Evolutionary conservation across 1,140 invertebrate species (phyloP), one percentile per base, ranked within the genome.

Genomic region (Eubasilissa regina): DNA sequence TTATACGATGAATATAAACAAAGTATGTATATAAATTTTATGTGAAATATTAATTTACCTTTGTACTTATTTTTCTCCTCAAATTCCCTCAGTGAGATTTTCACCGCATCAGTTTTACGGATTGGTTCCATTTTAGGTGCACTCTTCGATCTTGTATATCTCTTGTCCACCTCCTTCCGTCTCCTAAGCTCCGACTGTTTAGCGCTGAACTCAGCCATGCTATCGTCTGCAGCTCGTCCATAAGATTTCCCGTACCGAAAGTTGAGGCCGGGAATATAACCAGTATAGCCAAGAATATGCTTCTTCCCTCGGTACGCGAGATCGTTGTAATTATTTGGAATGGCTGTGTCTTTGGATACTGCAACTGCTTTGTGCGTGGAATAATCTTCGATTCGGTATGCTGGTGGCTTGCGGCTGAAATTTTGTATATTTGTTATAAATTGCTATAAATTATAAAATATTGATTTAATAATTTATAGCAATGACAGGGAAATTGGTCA

Each of bases 201-300:
- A 17, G 89, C 88, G 0, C 87, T 87, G 87, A 93, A 94, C 78
- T 93, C 91, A 47, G 89, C 89, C 83, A 92, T 91, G 81, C 93
- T 93, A 83, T 93, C 92, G 85, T 94, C 93, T 1, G 93, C 93
- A 6, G 93, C 91, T 80, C 90, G 90, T 80, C 91, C 91, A 83
- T 93, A 94, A 1, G 93, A 92, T 85, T 93, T 90, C 9, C 93
- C 93, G 84, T 93, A 94, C 44, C 90, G 87, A 75, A 89, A 89
- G 72, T 87, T 84, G 85, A 88, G 86, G 78, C 92, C 89, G 0
- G 89, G 89, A 7, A 89, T 87, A 45, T 89, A 89, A 58, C 92
- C 92, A 70, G 92, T 94, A 84, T 94, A 94, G 21, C 93, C 93
- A 13, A 92, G 89, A 84, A 93, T 93, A 82, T 93, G 93, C 0